Percentiles rank a stretch among this genome's conserved stretches.
phyloP scores from a whole-genome alignment of 2,797 vertebrate genomes.

The Myotis planiceps region DNA sequence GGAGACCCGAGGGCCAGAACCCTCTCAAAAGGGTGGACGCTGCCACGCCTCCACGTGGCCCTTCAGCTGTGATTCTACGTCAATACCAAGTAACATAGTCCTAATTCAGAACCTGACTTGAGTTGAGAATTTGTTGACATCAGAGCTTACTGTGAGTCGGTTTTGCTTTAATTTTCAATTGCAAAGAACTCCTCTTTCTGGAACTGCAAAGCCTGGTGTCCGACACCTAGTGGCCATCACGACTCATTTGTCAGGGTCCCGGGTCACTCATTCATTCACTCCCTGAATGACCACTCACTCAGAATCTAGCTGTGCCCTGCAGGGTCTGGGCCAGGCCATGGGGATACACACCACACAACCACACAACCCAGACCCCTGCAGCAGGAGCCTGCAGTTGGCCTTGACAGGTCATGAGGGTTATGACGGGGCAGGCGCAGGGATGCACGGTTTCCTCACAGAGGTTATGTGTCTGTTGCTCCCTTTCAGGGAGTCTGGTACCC shows the following conservation, averaged over 20 bases:
- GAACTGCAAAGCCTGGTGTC: not conserved
- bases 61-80: not conserved
- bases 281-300: not conserved
- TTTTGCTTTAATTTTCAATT: not conserved
- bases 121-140: not conserved
- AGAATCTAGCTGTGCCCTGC: not conserved
- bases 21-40: not conserved
- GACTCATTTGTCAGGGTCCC: not conserved
- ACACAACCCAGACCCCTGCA: not conserved
- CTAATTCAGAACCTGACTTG: not conserved
- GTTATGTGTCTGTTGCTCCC: too few species aligned
- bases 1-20: not conserved
- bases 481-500: not conserved
- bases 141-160: not conserved
- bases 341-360: not conserved
- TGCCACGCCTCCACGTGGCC: accelerated
- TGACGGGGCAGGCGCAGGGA: not conserved
- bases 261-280: not conserved
- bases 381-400: not conserved
- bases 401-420: not conserved
- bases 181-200: not conserved
- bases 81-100: not conserved
- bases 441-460: not conserved
- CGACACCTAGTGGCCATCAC: not conserved
- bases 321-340: not conserved